Conservation (phyloP, 2,888 invertebrate genomes). For the Uloborus plumipes region DNA sequence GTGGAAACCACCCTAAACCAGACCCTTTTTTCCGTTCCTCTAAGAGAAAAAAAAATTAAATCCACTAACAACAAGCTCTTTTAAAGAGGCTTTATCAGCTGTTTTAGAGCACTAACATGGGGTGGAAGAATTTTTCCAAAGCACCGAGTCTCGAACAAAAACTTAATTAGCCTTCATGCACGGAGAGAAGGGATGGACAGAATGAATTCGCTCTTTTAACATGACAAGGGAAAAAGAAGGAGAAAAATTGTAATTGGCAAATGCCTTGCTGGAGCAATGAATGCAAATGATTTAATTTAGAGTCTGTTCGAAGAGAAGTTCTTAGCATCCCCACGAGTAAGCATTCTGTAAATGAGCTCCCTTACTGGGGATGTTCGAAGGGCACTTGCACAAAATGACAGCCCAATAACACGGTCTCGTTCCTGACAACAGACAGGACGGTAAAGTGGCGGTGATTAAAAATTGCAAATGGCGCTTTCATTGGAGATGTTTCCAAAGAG, state of each 20-base stretch:
- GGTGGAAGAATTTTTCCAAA: conserved; percentile 24
- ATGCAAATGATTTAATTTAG: conserved; percentile 65
- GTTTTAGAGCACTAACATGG: conserved; percentile 60
- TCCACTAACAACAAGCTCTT: conserved; percentile 44
- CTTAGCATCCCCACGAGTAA: conserved; percentile 41
- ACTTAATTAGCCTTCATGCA: conserved; percentile 62
- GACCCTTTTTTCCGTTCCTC: conserved; percentile 22
- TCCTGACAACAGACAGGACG: too few relatives aligned
- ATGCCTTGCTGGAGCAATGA: conserved; percentile 62
- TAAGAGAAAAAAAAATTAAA: conserved; percentile 15
- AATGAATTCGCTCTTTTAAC: conserved; percentile 18
- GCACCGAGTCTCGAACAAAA: conserved; percentile 53
- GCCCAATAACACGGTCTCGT: too few relatives aligned
- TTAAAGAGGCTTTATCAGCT: conserved; percentile 63
- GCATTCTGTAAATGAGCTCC: conserved; percentile 58
- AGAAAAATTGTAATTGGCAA: conserved; percentile 63
- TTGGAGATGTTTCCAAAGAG: too few relatives aligned
- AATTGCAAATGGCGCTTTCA: too few relatives aligned
- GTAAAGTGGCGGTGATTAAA: too few relatives aligned
- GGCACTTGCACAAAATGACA: neutral
- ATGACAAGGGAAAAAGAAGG: conserved; percentile 11
- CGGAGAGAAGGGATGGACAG: conserved; percentile 12
- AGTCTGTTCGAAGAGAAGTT: conserved; percentile 50
- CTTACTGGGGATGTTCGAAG: conserved; percentile 1
- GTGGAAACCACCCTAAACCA: conserved; percentile 38